Evolutionary conservation across 2,113 vertebrate genomes (phyloP).

Genomic region (Nymphicus hollandicus): DNA sequence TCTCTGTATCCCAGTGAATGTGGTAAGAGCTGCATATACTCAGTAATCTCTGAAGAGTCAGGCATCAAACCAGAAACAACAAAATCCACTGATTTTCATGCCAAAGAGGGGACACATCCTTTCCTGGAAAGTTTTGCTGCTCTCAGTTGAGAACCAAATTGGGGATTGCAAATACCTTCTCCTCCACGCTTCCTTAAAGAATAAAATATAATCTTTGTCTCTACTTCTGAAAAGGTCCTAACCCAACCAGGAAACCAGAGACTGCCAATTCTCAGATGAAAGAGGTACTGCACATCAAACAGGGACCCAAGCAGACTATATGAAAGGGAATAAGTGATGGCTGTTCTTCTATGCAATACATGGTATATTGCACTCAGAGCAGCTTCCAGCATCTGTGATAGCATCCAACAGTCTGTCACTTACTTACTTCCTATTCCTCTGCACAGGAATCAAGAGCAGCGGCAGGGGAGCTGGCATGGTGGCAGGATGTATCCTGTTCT

Average conservation of each 20-base stretch:
- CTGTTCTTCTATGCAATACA: background rate
- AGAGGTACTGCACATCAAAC: background rate
- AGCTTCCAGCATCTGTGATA: background rate
- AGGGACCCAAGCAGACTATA: background rate
- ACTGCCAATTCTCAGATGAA: background rate
- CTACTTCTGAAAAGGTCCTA: background rate
- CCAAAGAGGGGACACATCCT: constrained; percentile 17
- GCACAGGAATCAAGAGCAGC: background rate
- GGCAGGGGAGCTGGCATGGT: background rate
- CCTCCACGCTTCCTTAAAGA: background rate
- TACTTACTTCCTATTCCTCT: background rate
- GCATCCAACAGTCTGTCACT: background rate
- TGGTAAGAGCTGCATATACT: background rate
- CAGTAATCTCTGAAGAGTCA: background rate
- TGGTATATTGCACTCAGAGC: background rate
- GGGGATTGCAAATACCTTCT: background rate
- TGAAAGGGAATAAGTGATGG: background rate
- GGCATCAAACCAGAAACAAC: background rate
- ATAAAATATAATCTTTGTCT: background rate
- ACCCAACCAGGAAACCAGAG: background rate
- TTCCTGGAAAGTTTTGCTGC: constrained; percentile 23
- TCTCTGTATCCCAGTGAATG: background rate
- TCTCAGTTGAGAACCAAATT: background rate
- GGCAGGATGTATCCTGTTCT: background rate
- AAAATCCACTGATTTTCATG: background rate